Evolutionary conservation across 2,113 vertebrate genomes (phyloP).

Genomic region (Vombatus ursinus): DNA sequence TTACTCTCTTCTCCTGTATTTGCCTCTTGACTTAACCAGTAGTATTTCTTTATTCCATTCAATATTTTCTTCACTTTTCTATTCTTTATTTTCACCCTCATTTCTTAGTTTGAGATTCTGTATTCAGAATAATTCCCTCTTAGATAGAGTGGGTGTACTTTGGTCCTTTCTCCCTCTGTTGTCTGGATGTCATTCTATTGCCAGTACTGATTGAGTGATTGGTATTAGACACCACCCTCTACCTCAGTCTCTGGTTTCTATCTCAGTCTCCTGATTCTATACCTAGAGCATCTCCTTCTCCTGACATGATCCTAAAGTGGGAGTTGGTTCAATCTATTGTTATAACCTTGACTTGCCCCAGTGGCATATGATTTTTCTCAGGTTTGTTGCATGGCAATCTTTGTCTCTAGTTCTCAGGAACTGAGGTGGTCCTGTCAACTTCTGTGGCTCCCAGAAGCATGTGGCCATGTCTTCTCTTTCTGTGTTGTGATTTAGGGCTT

Average conservation of each 20-base stretch:
- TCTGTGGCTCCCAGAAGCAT: background rate
- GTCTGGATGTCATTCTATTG: background rate
- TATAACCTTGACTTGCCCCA: background rate
- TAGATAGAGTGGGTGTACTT: rapidly evolving
- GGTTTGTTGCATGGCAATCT: background rate
- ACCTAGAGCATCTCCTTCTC: background rate
- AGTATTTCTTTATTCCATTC: no score
- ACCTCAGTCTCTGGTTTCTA: background rate
- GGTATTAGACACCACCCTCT: background rate
- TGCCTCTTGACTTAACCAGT: background rate
- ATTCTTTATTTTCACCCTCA: background rate
- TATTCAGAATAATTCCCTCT: background rate
- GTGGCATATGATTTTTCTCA: background rate
- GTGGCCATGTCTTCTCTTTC: background rate
- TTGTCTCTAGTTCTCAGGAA: background rate
- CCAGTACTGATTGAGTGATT: background rate
- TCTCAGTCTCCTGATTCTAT: background rate
- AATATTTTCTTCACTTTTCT: background rate
- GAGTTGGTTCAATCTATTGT: background rate
- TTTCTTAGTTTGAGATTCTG: background rate
- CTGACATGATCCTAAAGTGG: background rate
- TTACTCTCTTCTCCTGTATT: background rate
- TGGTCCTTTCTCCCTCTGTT: background rate
- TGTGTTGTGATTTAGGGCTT: background rate
- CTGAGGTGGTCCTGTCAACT: background rate